Evolutionary conservation across 2,113 vertebrate genomes (phyloP), one percentile per base, ranked within the genome.

Genomic region (Baryphthengus martii): DNA sequence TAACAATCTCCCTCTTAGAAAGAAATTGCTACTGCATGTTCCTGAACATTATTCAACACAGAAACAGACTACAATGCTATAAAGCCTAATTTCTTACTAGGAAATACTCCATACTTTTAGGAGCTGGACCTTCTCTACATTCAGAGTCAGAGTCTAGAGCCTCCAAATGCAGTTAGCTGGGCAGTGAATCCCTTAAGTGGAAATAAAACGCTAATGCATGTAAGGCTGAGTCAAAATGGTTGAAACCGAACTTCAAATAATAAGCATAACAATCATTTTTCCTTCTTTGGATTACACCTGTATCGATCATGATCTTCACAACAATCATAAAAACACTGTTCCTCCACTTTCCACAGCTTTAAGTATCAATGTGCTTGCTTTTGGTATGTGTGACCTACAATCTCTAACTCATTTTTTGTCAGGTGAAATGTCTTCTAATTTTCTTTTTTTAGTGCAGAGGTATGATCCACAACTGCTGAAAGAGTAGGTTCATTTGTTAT

Each of bases 211-310:
- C 62, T 61, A 68, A 47, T 65, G 77, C 17, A 14, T 82, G 87
- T 88, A 88, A 80, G 82, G 71, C 47, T 59, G 58, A 85, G 78
- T 65, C 62, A 61, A 91, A 93, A 24, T 29, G 62, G 53, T n/a
- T 71, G 85, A 72, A 89, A 72, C 84, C 33, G 74, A 94, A 76
- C 74, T 79, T 79, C 73, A 96, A 31, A 61, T 61, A 87, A 92
- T 88, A 94, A 94, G 93, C 89, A 94, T 45, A 96, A 94, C 74
- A 56, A 75, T 97, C 94, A 95, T 28, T 96, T 88, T 39, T 37
- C 49, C 71, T 70, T 35, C 29, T 6, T 5, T 62, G 40, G 40
- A 45, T 89, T 47, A 35, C 65, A 78, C 66, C 35, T 65, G 84
- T 70, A 96, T 94, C 94, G 76, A 91, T 96, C 94, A 96, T 2